Percentiles rank a stretch among this genome's conserved stretches.
Conservation (phyloP, 2,113 vertebrate genomes). For the Mola mola region DNA sequence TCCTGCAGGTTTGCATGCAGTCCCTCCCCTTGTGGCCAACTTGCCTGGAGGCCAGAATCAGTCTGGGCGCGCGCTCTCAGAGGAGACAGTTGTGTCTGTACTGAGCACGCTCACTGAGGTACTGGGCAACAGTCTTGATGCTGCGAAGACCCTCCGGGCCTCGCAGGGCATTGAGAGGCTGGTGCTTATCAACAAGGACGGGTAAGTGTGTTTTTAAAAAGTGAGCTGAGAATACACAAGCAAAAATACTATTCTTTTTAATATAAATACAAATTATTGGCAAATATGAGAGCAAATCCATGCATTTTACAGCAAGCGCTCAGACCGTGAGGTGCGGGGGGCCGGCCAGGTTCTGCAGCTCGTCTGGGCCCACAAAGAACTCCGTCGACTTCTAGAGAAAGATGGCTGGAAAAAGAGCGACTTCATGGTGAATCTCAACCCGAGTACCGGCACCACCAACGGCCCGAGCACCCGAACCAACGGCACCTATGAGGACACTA, state of each 20-base stretch:
- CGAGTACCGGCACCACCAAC: constrained; percentile 74
- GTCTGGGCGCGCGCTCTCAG: constrained; percentile 84
- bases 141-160: constrained; percentile 90
- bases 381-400: constrained; percentile 92
- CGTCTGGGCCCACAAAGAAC: constrained; percentile 95
- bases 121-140: constrained; percentile 90
- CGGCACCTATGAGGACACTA: constrained; percentile 92
- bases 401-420: constrained; percentile 98
- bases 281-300: not conserved
- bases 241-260: too few species aligned
- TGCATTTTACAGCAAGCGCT: constrained; percentile 84
- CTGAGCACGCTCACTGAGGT: constrained; percentile 95
- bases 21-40: constrained; percentile 91
- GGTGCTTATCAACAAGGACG: constrained; percentile 95
- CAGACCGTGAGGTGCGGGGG: constrained; percentile 92
- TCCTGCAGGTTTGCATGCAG: constrained; percentile 80
- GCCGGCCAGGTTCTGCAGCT: constrained; percentile 93
- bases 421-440: constrained; percentile 88
- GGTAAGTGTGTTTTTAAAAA: constrained; percentile 75
- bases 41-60: constrained; percentile 90
- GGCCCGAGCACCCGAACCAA: constrained; percentile 80
- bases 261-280: too few species aligned
- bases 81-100: constrained; percentile 92
- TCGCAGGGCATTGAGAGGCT: constrained; percentile 95
- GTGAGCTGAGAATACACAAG: not conserved